Evolutionary conservation across 2,113 vertebrate species (phyloP), one percentile per base, ranked within the genome.

Genomic region (Sphaerodactylus townsendi): DNA sequence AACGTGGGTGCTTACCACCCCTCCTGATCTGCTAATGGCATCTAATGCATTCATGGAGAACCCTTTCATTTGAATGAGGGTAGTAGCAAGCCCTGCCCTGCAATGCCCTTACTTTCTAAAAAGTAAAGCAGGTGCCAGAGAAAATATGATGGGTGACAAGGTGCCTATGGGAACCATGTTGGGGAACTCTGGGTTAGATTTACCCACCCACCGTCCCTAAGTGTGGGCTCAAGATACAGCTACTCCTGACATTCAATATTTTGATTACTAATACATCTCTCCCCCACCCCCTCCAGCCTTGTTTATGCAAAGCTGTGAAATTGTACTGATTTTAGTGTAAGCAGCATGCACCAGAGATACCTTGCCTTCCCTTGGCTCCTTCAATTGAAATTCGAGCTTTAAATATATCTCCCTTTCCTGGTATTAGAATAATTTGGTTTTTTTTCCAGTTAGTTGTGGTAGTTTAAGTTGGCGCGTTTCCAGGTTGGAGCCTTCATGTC

Each of bases 401-500:
- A 81, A 65, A 82, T 80, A 66, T 81, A 53, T 66, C 10, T 84
- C 80, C 74, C 86, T 89, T 85, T 9, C 11, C 10, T 4, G 14
- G 2, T 89, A 77, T 88, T 4, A 53, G 44, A 86, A 86, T 85
- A 85, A 82, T 84, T 83, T 77, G 64, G n/a, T n/a, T n/a, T 48
- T 10, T 90, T 88, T 74, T 86, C 77, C 33, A 53, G 77, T 77
- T 53, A 21, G 46, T 23, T 19, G 73, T 41, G 88, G 65, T 48
- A 68, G 79, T 78, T 64, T 39, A 6, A 5, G 77, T 86, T 93
- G 87, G 86, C 82, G 80, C 77, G 82, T 88, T 92, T 90, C 92
- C 92, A 90, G 86, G 90, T 84, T 90, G 89, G 73, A 90, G 87
- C 89, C 56, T 93, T 95, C 81, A 41, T 78, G 75, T 91, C 86